Evolutionary conservation across 2,888 invertebrate genomes (phyloP), one percentile per base, ranked within the genome.

Genomic region (Uropetala carovei): DNA sequence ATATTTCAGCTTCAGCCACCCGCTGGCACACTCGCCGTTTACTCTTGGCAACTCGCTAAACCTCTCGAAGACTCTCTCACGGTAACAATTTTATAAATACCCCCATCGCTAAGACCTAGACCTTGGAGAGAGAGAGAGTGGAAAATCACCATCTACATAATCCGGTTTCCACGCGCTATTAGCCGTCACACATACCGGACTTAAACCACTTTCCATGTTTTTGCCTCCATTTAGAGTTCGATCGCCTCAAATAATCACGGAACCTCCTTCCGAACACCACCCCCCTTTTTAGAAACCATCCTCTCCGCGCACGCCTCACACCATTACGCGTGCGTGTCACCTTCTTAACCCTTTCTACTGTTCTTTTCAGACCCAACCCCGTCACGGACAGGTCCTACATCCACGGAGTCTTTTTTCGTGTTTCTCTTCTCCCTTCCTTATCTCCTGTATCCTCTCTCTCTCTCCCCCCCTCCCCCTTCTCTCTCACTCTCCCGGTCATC

Each of bases 171-270:
- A 75, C 75, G 27, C 22, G 22, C 13, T 75, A 75, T 75, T 75
- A 75, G 27, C 22, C 9, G 22, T 11, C 18, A 60, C 60, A 60
- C 60, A 68, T 27, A 27, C 16, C 75, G 75, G 22, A 27, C 22
- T 27, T 75, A 75, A 75, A 75, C 75, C 75, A 75, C 75, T 75
- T 75, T 75, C 75, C 75, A 18, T 75, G 75, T 75, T 75, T 22
- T 75, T 75, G 75, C 75, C 75, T 75, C 75, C 75, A 75, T 75
- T 75, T 27, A 22, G 22, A 75, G 27, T 22, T 14, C 75, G 75
- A 75, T 75, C 75, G 27, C 5, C 43, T 43, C 43, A 43, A 43
- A 43, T 43, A 43, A 43, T 43, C 43, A 43, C 43, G 43, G 5
- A 43, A 43, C 43, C 43, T 43, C 43, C 43, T 43, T 43, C 43